Percentiles rank a stretch among this genome's conserved stretches.
phyloP scores from a whole-genome alignment of 2,797 vertebrate genomes.

The Neostethus bicornis region DNA sequence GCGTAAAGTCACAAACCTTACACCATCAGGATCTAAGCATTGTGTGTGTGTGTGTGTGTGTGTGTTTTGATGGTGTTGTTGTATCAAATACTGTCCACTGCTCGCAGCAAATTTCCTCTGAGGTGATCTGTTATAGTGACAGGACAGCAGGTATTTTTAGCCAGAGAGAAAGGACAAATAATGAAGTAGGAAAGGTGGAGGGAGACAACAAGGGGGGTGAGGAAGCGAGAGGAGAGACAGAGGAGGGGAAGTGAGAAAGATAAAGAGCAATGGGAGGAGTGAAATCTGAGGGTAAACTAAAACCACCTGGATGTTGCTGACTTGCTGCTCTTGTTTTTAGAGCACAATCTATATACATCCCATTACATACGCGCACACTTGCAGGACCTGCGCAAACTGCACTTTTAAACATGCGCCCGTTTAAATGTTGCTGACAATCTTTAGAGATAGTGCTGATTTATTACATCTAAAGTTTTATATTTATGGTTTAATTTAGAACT shows the following conservation, averaged over 20 bases:
- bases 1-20: conserved; percentile 37
- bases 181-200: conserved; percentile 66
- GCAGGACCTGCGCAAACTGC: conserved; percentile 18
- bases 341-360: conserved; percentile 54
- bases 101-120: conserved; percentile 65
- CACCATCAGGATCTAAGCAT: conserved; percentile 39
- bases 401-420: conserved; percentile 14
- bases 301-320: conserved; percentile 75
- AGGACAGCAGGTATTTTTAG: conserved; percentile 77
- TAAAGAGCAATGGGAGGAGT: conserved; percentile 23
- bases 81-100: conserved; percentile 64
- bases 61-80: conserved; percentile 24
- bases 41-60: conserved; percentile 13
- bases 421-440: conserved; percentile 8
- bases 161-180: conserved; percentile 71
- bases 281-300: conserved; percentile 65
- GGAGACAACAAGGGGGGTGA: conserved; percentile 55
- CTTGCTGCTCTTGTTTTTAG: conserved; percentile 62
- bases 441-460: not conserved
- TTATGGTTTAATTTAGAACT: not conserved
- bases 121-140: conserved; percentile 78
- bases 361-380: conserved; percentile 37
- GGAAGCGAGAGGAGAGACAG: conserved; percentile 13
- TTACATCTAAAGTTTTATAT: not conserved
- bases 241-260: conserved; percentile 24